Evolutionary conservation across 2,888 invertebrate species (phyloP), one percentile per base, ranked within the genome.

Genomic region (Hydrotaea diabolus): DNA sequence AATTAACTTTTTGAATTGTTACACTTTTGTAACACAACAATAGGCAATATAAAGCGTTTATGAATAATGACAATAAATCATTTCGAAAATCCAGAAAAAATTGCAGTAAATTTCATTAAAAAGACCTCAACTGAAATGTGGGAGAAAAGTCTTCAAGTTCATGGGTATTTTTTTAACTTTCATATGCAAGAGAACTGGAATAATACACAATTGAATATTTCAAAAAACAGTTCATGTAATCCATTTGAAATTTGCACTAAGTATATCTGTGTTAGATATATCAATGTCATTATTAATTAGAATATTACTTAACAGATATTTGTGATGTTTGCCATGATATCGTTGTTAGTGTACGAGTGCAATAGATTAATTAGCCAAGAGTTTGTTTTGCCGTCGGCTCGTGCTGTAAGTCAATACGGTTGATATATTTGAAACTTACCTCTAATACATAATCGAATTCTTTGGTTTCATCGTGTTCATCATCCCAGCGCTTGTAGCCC

Each of bases 401-500:
- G n/a, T 73, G 7, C 2, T 15, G 13, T 39, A 55, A 66, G 17
- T 1, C n/a, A 17, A 39, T 64, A 59, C 4, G 15, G 26, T 43
- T n/a, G 69, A 43, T 17, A 36, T 66, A 43, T 43, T 13, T n/a
- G n/a, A n/a, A 46, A 86, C 89, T 91, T 86, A 92, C 92, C 92
- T 93, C 92, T 86, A 92, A 90, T 87, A 92, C 91, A 88, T 90
- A 90, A 89, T 93, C 92, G 88, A 92, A 89, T 89, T 92, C 92
- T 92, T 93, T 92, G 90, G 92, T 92, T 89, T 92, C 91, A 88
- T 95, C 95, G 85, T 87, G 86, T 80, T 92, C 92, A 86, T 94
- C 94, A 87, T 95, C 94, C 91, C 91, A 91, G 87, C 91, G 91
- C 85, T 92, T 92, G 88, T 95, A 95, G 87, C 94, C 94, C 89